A percentile compares a stretch with the other conserved stretches of the same genome.
Conservation (phyloP, 2,888 invertebrate genomes). For the Malthinus flaveolus region DNA sequence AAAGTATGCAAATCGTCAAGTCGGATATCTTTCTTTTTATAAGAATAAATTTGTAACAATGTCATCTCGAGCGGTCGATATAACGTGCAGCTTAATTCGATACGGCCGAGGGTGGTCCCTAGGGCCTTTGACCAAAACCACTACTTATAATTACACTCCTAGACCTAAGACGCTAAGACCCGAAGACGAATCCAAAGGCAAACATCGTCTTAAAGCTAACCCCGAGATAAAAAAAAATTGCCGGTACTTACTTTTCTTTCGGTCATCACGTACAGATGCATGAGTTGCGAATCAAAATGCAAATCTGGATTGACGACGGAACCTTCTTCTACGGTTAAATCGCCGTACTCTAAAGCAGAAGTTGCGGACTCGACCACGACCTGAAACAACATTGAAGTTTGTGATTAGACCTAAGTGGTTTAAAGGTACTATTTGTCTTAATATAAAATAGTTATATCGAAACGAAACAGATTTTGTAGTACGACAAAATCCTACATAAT, state of each 20-base stretch:
- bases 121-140: constrained; percentile 23
- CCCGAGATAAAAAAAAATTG: no score
- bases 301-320: constrained; percentile 87
- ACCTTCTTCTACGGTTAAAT: constrained; percentile 80
- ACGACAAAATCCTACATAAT: background rate
- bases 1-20: no score
- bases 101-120: constrained; percentile 31
- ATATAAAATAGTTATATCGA: no score
- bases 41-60: constrained; percentile 17
- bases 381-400: constrained; percentile 52
- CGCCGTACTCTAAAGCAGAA: constrained; percentile 88
- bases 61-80: constrained; percentile 21
- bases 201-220: background rate
- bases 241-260: constrained; percentile 71
- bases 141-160: constrained; percentile 9
- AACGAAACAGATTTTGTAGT: no score
- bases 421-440: no score
- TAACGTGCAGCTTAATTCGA: constrained; percentile 31
- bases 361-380: constrained; percentile 87
- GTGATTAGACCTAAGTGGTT: background rate
- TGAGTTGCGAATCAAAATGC: constrained; percentile 86
- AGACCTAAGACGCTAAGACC: constrained; percentile 6
- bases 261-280: constrained; percentile 94
- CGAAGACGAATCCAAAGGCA: no score
- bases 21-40: background rate